A percentile compares a stretch with the other conserved stretches of the same genome.
phyloP scores from a whole-genome alignment of 2,113 vertebrate species.

The Salminus brasiliensis region DNA sequence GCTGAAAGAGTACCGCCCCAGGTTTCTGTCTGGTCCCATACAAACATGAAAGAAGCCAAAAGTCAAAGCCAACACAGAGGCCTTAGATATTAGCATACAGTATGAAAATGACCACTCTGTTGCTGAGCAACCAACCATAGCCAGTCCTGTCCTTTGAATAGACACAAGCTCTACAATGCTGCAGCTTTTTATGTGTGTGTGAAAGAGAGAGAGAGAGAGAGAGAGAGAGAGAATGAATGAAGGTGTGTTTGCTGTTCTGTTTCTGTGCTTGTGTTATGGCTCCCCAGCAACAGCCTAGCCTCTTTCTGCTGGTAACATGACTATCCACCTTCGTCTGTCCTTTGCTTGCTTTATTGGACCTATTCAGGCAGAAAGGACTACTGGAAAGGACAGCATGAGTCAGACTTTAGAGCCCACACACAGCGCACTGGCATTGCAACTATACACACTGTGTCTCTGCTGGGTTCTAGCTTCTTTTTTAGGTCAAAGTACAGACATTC shows the following conservation, averaged over 20 bases:
- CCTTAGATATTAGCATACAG: constrained; percentile 55
- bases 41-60: constrained; percentile 49
- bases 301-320: constrained; percentile 33
- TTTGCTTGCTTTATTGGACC: constrained; percentile 1
- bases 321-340: constrained; percentile 7
- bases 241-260: constrained; percentile 44
- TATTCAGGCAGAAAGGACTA: constrained; percentile 33
- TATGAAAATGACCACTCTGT: constrained; percentile 59
- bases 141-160: constrained; percentile 43
- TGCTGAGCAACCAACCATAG: constrained; percentile 50
- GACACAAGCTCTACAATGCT: constrained; percentile 41
- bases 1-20: constrained; percentile 27
- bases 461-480: not conserved
- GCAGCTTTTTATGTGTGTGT: constrained; percentile 41
- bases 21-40: constrained; percentile 65
- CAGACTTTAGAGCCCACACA: constrained; percentile 3
- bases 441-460: not conserved
- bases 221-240: constrained; percentile 25
- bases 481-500: no score
- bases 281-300: constrained; percentile 41
- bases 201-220: constrained; percentile 10
- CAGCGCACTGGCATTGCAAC: not conserved
- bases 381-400: constrained; percentile 26
- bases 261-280: constrained; percentile 36
- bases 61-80: constrained; percentile 50